Conservation (phyloP, 2,113 vertebrate genomes). For the Siniperca chuatsi region DNA sequence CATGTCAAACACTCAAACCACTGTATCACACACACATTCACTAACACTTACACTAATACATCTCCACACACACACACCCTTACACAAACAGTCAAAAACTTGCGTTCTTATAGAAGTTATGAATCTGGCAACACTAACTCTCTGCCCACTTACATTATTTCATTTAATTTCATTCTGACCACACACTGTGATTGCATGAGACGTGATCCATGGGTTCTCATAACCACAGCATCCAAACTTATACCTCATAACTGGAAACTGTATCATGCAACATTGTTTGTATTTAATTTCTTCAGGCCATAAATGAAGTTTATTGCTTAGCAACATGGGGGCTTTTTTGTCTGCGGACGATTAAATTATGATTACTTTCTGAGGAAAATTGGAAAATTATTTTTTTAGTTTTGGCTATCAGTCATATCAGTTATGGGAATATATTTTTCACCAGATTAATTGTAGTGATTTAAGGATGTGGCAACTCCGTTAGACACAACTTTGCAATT, state of each 20-base stretch:
- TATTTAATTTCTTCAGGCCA: conserved; percentile 49
- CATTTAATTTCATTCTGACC: conserved; percentile 43
- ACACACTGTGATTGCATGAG: conserved; percentile 57
- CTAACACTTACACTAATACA: background rate
- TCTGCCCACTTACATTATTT: conserved; percentile 48
- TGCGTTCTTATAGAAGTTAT: conserved; percentile 16
- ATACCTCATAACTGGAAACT: conserved; percentile 44
- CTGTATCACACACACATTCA: conserved; percentile 34
- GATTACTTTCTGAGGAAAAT: conserved; percentile 31
- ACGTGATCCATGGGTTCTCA: conserved; percentile 31
- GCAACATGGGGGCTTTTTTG: conserved; percentile 28
- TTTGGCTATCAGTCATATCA: conserved; percentile 33
- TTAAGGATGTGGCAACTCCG: conserved; percentile 23
- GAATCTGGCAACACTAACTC: conserved; percentile 24
- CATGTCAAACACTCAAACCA: conserved; percentile 35
- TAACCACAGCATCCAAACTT: conserved; percentile 40
- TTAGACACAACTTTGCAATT: conserved; percentile 18
- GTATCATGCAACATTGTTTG: conserved; percentile 33
- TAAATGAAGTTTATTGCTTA: conserved; percentile 44
- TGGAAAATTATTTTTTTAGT: conserved; percentile 24
- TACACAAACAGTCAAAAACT: conserved; percentile 1
- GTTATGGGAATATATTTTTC: conserved; percentile 24
- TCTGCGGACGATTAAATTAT: conserved; percentile 21
- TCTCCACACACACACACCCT: background rate
- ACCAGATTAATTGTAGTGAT: conserved; percentile 5